Evolutionary conservation across 1,140 invertebrate species (phyloP).

Genomic region (Yoshiicerus persimilis): DNA sequence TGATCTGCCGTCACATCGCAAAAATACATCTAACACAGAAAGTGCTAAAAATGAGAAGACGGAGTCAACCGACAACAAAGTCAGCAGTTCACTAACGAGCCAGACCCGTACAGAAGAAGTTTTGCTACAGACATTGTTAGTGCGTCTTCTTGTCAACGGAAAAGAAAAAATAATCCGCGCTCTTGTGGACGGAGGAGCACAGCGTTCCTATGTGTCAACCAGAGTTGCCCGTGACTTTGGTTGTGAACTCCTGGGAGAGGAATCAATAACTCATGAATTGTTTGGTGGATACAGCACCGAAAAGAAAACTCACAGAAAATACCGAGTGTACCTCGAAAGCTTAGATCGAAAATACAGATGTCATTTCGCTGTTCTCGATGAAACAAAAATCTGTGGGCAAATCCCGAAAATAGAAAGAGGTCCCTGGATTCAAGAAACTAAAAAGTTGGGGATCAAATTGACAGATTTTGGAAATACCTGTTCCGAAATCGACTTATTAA

Average conservation of each 20-base stretch:
- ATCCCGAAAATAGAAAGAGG: background rate
- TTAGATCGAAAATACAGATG: background rate
- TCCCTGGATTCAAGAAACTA: background rate
- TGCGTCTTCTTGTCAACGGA: background rate
- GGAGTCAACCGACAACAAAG: background rate
- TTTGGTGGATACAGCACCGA: background rate
- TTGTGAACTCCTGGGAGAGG: background rate
- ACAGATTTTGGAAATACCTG: background rate
- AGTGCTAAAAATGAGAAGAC: background rate
- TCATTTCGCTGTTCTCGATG: background rate
- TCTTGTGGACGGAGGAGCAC: background rate
- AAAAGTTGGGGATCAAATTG: background rate
- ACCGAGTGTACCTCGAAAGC: background rate
- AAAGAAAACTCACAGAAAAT: background rate
- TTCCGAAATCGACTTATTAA: background rate
- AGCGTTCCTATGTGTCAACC: background rate
- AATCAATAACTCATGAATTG: background rate
- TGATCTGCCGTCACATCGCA: conserved; percentile 40
- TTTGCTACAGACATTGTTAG: background rate
- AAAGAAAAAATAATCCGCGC: background rate
- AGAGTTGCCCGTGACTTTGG: background rate
- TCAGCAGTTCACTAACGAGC: background rate
- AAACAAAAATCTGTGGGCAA: background rate
- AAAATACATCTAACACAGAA: background rate
- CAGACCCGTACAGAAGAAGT: background rate